Conservation (phyloP, 2,888 invertebrate species). For the Idaea aversata region DNA sequence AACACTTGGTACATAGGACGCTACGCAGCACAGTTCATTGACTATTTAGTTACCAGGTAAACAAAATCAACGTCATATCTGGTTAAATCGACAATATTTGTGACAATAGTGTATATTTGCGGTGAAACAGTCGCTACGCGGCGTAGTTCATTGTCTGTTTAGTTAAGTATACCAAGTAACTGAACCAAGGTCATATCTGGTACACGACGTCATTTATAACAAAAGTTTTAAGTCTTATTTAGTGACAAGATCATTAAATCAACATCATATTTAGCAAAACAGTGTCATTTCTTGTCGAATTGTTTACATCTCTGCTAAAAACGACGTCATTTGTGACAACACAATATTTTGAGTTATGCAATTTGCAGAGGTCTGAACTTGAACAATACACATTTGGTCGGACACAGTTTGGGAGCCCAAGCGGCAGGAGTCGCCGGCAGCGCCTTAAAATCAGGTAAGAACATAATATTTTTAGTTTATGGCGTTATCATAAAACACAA, state of each 20-base stretch:
- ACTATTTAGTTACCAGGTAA: conserved; percentile 79
- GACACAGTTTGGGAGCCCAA: conserved; percentile 83
- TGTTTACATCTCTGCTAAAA: too few relatives aligned
- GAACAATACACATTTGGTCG: conserved; percentile 79
- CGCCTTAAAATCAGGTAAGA: conserved; percentile 71
- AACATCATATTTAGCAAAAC: too few relatives aligned
- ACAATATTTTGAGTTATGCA: conserved; percentile 1
- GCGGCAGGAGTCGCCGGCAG: conserved; percentile 83
- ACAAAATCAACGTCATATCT: conserved; percentile 5
- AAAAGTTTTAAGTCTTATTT: too few relatives aligned
- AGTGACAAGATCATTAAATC: too few relatives aligned
- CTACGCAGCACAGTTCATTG: conserved; percentile 79
- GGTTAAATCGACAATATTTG: not conserved
- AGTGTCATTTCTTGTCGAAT: too few relatives aligned
- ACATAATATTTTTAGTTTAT: too few relatives aligned
- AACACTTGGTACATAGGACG: conserved; percentile 82
- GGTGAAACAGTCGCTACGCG: too few relatives aligned
- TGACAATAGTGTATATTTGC: not conserved
- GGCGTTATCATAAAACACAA: too few relatives aligned
- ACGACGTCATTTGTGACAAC: not conserved
- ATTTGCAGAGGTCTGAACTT: conserved; percentile 73
- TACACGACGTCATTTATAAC: too few relatives aligned
- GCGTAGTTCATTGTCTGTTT: too few relatives aligned
- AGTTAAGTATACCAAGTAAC: too few relatives aligned
- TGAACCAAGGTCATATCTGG: too few relatives aligned